Evolutionary conservation across 2,888 invertebrate genomes (phyloP).

Genomic region (Archaeoteleia sp.): DNA sequence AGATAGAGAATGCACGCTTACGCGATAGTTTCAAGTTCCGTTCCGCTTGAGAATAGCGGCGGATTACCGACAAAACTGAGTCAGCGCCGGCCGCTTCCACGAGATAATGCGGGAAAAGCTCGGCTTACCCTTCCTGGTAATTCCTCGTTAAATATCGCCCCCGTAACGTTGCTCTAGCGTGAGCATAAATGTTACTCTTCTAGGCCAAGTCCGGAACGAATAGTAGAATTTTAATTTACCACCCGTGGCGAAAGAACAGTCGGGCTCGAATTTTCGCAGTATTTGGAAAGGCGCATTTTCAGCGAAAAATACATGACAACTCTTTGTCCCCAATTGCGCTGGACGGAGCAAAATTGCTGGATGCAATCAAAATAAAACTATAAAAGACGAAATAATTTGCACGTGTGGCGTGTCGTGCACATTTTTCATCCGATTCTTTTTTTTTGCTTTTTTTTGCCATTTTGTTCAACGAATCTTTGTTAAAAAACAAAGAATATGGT

Average conservation of each 20-base stretch:
- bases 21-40: conserved; percentile 58
- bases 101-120: conserved; percentile 67
- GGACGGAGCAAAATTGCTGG: conserved; percentile 15
- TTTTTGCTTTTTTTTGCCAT: conserved; percentile 13
- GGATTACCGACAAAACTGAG: conserved; percentile 63
- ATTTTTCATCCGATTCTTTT: conserved; percentile 11
- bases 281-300: conserved; percentile 44
- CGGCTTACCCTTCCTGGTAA: conserved; percentile 63
- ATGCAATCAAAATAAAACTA: conserved; percentile 30
- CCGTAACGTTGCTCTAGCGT: conserved; percentile 52
- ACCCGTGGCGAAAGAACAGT: conserved; percentile 23
- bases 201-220: conserved; percentile 40
- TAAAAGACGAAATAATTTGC: conserved; percentile 28
- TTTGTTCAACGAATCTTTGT: conserved; percentile 1
- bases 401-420: conserved; percentile 19
- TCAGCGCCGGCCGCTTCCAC: conserved; percentile 61
- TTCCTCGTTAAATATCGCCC: conserved; percentile 66
- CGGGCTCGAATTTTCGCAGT: conserved; percentile 17
- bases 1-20: conserved; percentile 39
- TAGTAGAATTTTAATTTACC: conserved; percentile 47
- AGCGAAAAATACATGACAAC: conserved; percentile 35
- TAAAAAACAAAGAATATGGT: conserved; percentile 12
- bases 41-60: conserved; percentile 58
- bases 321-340: conserved; percentile 28
- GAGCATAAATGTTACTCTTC: conserved; percentile 56